Conservation (phyloP, 2,888 invertebrate genomes). For the Zhuqinia jingwanae region DNA sequence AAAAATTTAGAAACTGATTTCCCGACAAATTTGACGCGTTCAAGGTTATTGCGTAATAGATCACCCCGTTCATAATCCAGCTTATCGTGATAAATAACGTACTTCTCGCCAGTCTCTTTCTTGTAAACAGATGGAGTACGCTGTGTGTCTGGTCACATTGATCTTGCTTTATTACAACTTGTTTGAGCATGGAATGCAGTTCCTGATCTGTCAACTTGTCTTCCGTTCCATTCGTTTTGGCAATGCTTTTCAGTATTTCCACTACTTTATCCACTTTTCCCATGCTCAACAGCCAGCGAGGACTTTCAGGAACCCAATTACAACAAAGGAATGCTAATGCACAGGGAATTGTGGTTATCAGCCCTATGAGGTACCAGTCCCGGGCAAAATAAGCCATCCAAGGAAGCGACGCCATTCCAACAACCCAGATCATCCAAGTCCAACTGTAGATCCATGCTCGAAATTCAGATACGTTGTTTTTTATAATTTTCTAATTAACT, state of each 20-base stretch:
- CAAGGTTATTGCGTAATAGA: slow-evolving; percentile 75
- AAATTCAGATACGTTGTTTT: too few species aligned
- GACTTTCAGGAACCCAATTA: slow-evolving; percentile 79
- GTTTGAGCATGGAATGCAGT: slow-evolving; percentile 61
- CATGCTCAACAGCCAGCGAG: slow-evolving; percentile 79
- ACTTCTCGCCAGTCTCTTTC: slow-evolving; percentile 71
- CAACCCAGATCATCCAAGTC: slow-evolving; percentile 74
- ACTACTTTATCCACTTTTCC: slow-evolving; percentile 67
- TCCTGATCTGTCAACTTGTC: slow-evolving; percentile 59
- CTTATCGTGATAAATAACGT: slow-evolving; percentile 73
- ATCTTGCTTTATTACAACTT: slow-evolving; percentile 68
- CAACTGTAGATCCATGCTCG: slow-evolving; percentile 72
- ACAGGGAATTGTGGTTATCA: slow-evolving; percentile 79
- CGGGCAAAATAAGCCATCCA: slow-evolving; percentile 79
- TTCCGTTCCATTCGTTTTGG: slow-evolving; percentile 65
- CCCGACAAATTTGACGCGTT: slow-evolving; percentile 74
- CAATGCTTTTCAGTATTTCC: slow-evolving; percentile 60
- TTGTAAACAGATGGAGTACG: slow-evolving; percentile 73
- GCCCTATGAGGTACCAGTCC: slow-evolving; percentile 79
- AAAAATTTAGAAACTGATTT: slow-evolving; percentile 75
- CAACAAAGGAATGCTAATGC: slow-evolving; percentile 72
- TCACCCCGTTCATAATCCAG: slow-evolving; percentile 72
- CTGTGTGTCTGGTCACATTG: slow-evolving; percentile 58
- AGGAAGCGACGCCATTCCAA: slow-evolving; percentile 80
- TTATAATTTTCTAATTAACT: background rate